A percentile compares a stretch with the other conserved stretches of the same genome.
These are phyloP conservation scores for Diadema setosum DNA, from an alignment of 35 echinoderm and acorn worm species.

Conservation along the genomic window DNA sequence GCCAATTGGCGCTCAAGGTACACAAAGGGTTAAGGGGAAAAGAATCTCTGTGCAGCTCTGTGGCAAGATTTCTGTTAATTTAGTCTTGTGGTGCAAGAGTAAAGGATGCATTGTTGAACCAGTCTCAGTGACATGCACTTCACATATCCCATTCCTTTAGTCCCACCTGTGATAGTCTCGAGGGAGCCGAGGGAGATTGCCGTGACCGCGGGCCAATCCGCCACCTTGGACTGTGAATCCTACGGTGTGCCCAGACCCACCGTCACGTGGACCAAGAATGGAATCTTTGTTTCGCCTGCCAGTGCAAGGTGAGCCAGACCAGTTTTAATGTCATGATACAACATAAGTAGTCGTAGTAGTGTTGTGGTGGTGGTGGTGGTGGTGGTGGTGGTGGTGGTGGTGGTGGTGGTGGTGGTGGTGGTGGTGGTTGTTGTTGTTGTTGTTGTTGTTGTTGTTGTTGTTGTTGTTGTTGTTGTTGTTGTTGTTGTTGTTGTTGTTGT, in stretches of 20 bases:
- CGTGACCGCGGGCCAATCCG: neutral
- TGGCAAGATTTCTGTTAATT: no score
- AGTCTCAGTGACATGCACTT: no score
- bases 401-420: no score
- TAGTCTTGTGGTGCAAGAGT: no score
- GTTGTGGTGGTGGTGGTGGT: neutral
- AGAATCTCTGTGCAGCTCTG: no score
- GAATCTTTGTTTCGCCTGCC: conserved; percentile 41
- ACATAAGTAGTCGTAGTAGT: neutral
- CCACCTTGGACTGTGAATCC: conserved; percentile 64
- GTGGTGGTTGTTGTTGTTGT: no score
- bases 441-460: neutral
- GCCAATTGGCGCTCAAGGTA: no score
- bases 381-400: neutral
- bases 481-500: neutral
- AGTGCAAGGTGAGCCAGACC: conserved; percentile 48
- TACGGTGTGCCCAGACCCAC: conserved; percentile 73
- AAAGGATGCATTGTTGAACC: no score
- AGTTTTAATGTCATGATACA: no score
- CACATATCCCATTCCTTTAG: conserved; percentile 13
- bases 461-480: neutral
- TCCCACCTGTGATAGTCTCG: conserved; percentile 31
- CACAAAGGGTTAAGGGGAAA: no score
- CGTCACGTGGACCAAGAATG: conserved; percentile 76
- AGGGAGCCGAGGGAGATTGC: neutral